These are phyloP conservation scores for Amphiprion clarkii DNA, from an alignment of 2,797 vertebrate genomes.

Conservation along the genomic window DNA sequence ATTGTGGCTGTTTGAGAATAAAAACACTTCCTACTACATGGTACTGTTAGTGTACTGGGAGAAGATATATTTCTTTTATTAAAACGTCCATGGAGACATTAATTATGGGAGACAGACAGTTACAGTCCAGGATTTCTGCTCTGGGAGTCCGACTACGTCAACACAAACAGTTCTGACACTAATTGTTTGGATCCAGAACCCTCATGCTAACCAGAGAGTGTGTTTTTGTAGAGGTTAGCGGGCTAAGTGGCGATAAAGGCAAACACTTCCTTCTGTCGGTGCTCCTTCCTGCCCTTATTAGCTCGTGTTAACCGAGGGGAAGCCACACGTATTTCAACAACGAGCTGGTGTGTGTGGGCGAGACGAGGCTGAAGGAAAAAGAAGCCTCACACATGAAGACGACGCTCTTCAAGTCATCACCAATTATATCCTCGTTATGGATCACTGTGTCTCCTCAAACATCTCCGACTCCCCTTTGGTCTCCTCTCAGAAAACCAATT, in stretches of 20 bases:
- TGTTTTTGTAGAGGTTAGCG: constrained; percentile 4
- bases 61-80: too few relatives aligned
- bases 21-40: too few relatives aligned
- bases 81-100: too few relatives aligned
- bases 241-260: constrained; percentile 36
- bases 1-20: too few relatives aligned
- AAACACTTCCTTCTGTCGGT: constrained; percentile 27
- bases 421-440: constrained; percentile 29
- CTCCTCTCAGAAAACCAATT: constrained; percentile 43
- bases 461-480: constrained; percentile 25
- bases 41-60: too few relatives aligned
- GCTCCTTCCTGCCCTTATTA: constrained; percentile 49
- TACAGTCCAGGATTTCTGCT: too few relatives aligned
- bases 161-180: too few relatives aligned
- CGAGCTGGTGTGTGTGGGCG: not conserved
- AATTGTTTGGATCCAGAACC: too few relatives aligned
- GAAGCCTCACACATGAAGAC: not conserved
- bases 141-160: too few relatives aligned
- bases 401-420: constrained; percentile 13
- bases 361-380: not conserved
- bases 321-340: constrained; percentile 4
- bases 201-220: not conserved
- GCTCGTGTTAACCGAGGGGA: constrained; percentile 22
- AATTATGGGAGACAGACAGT: too few relatives aligned
- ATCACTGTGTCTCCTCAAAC: constrained; percentile 16